phyloP scores from a whole-genome alignment of 2,888 invertebrate genomes.

The Drosophila rubida region DNA sequence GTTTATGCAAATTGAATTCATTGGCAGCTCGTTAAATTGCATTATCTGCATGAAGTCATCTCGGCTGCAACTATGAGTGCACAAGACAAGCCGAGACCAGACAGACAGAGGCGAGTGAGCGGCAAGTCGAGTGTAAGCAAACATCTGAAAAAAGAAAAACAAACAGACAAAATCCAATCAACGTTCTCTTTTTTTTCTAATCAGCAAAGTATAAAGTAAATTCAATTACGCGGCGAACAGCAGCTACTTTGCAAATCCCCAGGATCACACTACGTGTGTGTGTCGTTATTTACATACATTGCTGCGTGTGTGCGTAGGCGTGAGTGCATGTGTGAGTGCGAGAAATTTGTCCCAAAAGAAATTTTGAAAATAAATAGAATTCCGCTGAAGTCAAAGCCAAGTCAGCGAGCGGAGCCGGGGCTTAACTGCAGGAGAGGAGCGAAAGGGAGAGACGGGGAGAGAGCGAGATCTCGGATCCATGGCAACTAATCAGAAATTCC shows the following conservation, averaged over 20 bases:
- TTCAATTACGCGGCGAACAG: conserved; percentile 74
- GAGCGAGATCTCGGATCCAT: conserved; percentile 54
- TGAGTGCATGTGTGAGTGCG: conserved; percentile 37
- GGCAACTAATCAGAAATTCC: conserved; percentile 75
- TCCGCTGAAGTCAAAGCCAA: conserved; percentile 77
- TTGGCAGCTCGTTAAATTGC: conserved; percentile 1
- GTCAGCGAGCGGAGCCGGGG: conserved; percentile 53
- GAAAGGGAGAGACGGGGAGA: conserved; percentile 12
- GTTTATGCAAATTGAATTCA: not conserved
- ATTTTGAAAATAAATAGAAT: conserved; percentile 77
- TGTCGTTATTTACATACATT: too few species aligned
- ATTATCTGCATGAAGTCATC: not conserved
- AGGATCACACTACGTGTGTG: too few species aligned
- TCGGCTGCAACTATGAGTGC: not conserved
- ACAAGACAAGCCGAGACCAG: not conserved
- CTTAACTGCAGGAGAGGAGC: conserved; percentile 8
- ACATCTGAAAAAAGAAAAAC: conserved; percentile 18
- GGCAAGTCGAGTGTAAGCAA: conserved; percentile 1
- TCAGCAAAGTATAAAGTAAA: conserved; percentile 79
- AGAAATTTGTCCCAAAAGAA: conserved; percentile 69
- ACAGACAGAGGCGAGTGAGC: not conserved
- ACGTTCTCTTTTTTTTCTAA: conserved; percentile 64
- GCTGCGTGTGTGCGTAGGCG: too few species aligned
- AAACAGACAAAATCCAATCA: conserved; percentile 71
- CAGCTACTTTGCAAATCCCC: conserved; percentile 74